Evolutionary conservation across 2,113 vertebrate species (phyloP).

Genomic region (Tonatia bakeri): DNA sequence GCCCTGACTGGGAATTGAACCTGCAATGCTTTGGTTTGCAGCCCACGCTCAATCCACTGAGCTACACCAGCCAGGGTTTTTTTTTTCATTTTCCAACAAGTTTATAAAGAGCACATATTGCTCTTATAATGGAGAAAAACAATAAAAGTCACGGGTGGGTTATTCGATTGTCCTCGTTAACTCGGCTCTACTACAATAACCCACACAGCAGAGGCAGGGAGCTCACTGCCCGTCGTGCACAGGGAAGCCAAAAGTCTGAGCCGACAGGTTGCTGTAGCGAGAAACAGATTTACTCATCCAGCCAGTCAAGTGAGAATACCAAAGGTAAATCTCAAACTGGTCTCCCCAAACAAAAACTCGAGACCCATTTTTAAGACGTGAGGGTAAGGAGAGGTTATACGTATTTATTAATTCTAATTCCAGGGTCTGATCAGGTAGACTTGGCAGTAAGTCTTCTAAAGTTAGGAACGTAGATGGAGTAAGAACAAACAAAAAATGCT

Average conservation of each 20-base stretch:
- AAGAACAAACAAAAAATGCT: not conserved
- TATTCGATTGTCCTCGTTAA: slow-evolving; percentile 39
- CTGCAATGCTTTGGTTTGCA: no score
- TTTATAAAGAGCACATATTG: slow-evolving; percentile 7
- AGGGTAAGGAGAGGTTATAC: not conserved
- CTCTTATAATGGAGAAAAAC: not conserved
- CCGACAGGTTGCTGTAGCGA: not conserved
- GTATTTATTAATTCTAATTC: not conserved
- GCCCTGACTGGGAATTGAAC: no score
- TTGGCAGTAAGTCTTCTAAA: not conserved
- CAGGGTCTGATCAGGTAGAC: not conserved
- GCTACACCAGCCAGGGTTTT: no score
- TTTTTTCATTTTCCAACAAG: slow-evolving; percentile 27
- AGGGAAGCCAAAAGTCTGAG: not conserved
- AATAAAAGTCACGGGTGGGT: slow-evolving; percentile 9
- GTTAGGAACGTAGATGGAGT: not conserved
- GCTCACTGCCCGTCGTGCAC: no score
- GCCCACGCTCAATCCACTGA: no score
- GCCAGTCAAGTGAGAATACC: not conserved
- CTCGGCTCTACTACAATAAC: slow-evolving; percentile 35
- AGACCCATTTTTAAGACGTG: not conserved
- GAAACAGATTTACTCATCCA: not conserved
- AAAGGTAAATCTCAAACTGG: not conserved
- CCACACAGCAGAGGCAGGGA: not conserved
- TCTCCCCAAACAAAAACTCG: not conserved